Percentiles rank a stretch among this genome's conserved stretches.
These are phyloP conservation scores for Aspidoscelis tigris DNA, from an alignment of 2,113 vertebrate species.

Conservation along the genomic window DNA sequence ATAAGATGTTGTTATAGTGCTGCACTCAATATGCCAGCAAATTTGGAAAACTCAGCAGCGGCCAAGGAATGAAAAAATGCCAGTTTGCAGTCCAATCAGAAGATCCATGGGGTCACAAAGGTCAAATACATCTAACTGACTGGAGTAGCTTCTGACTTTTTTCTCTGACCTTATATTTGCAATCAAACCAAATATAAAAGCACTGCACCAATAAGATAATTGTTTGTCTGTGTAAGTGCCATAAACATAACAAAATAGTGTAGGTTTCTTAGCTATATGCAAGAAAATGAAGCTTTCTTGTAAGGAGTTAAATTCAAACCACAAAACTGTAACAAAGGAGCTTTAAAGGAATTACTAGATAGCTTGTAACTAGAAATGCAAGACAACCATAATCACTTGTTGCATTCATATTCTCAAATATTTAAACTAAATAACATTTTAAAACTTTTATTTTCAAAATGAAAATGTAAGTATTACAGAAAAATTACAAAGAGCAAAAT, in stretches of 20 bases:
- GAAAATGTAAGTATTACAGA: background rate
- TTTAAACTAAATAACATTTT: constrained; percentile 12
- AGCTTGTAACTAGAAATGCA: background rate
- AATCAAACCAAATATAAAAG: background rate
- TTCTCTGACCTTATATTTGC: background rate
- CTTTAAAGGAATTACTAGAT: background rate
- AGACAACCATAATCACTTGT: background rate
- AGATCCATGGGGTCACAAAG: no score
- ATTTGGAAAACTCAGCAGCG: no score
- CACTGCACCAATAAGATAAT: background rate
- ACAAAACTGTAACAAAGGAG: background rate
- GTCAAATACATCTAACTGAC: no score
- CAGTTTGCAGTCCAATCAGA: no score
- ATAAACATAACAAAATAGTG: background rate
- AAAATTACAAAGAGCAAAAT: constrained; percentile 49
- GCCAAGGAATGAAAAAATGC: no score
- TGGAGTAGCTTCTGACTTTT: background rate
- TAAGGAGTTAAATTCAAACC: background rate
- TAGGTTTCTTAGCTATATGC: background rate
- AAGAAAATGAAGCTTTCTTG: background rate
- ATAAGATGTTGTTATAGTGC: no score
- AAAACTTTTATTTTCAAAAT: background rate
- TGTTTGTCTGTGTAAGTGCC: background rate
- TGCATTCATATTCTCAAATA: background rate
- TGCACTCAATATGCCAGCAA: no score